Evolutionary conservation across 2,113 vertebrate species (phyloP), one percentile per base, ranked within the genome.

Genomic region (Megaceryle torquata): DNA sequence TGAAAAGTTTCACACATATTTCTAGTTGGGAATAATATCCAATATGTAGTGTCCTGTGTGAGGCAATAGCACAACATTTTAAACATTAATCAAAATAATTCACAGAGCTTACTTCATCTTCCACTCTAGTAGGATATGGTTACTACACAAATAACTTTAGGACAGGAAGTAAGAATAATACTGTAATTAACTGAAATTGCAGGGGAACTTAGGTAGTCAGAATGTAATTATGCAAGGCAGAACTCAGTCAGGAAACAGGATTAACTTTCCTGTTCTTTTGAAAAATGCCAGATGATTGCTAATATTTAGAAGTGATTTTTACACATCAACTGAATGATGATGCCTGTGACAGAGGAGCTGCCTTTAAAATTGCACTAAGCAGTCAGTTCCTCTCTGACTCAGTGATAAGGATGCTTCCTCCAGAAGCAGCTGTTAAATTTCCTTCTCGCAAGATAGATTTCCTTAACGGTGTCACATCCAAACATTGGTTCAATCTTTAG

Each of bases 161-260:
- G 70, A 95, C 95, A 94, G 96, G 96, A 97, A 96, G 86, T 95
- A 94, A 95, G 96, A 97, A 97, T 95, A 97, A 96, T 96, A 87
- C 83, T 92, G 92, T 89, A 96, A 97, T 97, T 96, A 97, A 92
- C 86, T 92, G 77, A 92, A 96, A 96, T 96, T 96, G 61, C 93
- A 92, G 83, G 95, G 93, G 92, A 96, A 95, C 67, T 87, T 96
- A 94, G 81, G 92, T 94, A 96, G 96, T 94, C 92, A 94, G 93
- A 94, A 91, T 82, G 81, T 93, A 96, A 96, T 96, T 94, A 92
- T 91, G 91, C 90, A 93, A 77, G 93, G 71, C 70, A 96, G 78
- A 95, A 70, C 67, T 87, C 84, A 71, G 92, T 93, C 96, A 97
- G 96, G 95, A 96, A 96, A 92, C 92, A 61, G 80, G 93, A 95